phyloP scores from a whole-genome alignment of 2,888 invertebrate genomes.

The Rhamphomyia laevipes region DNA sequence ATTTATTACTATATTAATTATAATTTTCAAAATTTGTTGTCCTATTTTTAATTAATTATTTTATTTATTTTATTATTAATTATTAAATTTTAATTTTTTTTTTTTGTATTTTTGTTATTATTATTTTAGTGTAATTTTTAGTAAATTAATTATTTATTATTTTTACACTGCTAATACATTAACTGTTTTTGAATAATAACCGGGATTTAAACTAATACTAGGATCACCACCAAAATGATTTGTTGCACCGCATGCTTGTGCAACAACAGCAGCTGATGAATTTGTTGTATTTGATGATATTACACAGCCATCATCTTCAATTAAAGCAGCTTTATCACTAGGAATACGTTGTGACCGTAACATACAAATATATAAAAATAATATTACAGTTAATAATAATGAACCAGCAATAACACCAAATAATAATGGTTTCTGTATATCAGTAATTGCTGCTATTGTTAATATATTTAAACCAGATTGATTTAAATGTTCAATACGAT shows the following conservation, averaged over 20 bases:
- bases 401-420: slow-evolving; percentile 24
- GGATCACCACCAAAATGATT: slow-evolving; percentile 8
- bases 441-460: slow-evolving; percentile 19
- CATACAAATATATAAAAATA: slow-evolving; percentile 20
- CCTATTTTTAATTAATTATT: no score
- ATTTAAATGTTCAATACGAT: slow-evolving; percentile 19
- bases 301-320: slow-evolving; percentile 19
- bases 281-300: neutral
- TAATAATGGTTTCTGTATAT: slow-evolving; percentile 24
- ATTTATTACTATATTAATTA: no score
- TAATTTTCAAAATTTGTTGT: no score
- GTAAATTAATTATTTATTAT: no score
- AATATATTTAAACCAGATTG: slow-evolving; percentile 22
- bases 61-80: no score
- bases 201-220: neutral
- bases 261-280: neutral
- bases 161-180: slow-evolving; percentile 11
- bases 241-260: neutral
- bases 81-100: no score
- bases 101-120: no score
- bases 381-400: slow-evolving; percentile 19
- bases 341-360: slow-evolving; percentile 18
- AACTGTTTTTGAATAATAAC: slow-evolving; percentile 5
- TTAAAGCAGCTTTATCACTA: slow-evolving; percentile 24
- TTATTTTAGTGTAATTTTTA: no score